A percentile compares a stretch with the other conserved stretches of the same genome.
Evolutionary conservation across 2,797 vertebrate species (phyloP).

Genomic region (Sebastolobus alascanus): DNA sequence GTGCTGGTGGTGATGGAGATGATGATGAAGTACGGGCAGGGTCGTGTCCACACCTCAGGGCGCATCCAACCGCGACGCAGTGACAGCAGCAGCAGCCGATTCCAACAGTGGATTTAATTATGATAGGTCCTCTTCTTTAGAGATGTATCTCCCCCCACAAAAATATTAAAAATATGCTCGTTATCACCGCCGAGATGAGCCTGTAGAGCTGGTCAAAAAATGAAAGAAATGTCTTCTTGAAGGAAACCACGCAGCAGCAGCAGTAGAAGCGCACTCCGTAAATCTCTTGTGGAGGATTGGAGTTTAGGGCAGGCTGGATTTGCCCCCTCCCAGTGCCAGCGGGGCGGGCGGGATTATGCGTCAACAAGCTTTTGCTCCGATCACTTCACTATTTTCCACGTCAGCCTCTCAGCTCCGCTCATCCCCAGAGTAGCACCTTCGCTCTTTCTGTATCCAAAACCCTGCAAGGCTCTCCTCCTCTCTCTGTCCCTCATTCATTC

Average conservation of each 20-base stretch:
- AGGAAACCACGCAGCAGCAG: conserved; percentile 46
- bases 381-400: conserved; percentile 65
- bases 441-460: conserved; percentile 24
- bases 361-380: conserved; percentile 76
- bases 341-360: conserved; percentile 83
- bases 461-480: conserved; percentile 22
- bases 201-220: not conserved
- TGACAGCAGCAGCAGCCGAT: conserved; percentile 33
- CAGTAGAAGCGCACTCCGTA: conserved; percentile 51
- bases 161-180: not conserved
- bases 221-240: conserved; percentile 12
- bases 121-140: conserved; percentile 21
- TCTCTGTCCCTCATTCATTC: conserved; percentile 17
- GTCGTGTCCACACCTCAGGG: conserved; percentile 63
- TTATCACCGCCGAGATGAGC: not conserved
- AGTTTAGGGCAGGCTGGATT: conserved; percentile 74
- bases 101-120: conserved; percentile 51
- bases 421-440: conserved; percentile 32
- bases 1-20: conserved; percentile 19
- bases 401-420: conserved; percentile 43
- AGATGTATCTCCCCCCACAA: not conserved
- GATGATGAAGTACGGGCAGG: conserved; percentile 34
- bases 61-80: conserved; percentile 63
- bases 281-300: conserved; percentile 78
- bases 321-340: conserved; percentile 72